Percentiles rank a stretch among this genome's conserved stretches.
phyloP scores from a whole-genome alignment of 2,888 invertebrate genomes.

The Drosophila lacicola region DNA sequence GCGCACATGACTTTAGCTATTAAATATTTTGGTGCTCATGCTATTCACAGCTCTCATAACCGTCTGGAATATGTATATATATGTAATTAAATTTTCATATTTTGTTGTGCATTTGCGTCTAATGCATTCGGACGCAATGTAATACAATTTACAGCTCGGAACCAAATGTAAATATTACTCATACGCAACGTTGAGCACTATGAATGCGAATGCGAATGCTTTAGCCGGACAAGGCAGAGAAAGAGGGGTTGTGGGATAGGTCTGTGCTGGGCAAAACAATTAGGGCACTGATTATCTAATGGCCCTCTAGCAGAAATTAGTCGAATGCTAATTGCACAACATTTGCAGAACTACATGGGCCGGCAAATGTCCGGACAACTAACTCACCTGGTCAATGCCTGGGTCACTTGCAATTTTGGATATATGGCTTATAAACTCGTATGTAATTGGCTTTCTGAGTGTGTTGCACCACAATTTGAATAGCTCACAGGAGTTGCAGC shows the following conservation, averaged over 20 bases:
- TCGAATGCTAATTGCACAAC: constrained; percentile 46
- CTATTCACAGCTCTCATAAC: constrained; percentile 22
- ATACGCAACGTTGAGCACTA: constrained; percentile 64
- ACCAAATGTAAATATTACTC: constrained; percentile 62
- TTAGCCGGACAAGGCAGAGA: background rate
- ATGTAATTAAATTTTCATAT: constrained; percentile 61
- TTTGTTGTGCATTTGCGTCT: constrained; percentile 10
- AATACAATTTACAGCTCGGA: constrained; percentile 66
- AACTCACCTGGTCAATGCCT: constrained; percentile 25
- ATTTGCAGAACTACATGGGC: constrained; percentile 22
- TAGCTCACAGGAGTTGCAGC: constrained; percentile 21
- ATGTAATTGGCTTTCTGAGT: constrained; percentile 13
- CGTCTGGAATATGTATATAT: background rate
- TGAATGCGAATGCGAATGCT: constrained; percentile 28
- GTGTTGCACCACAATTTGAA: constrained; percentile 33
- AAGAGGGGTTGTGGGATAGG: background rate
- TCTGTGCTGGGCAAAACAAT: constrained; percentile 28
- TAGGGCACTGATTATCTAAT: constrained; percentile 45
- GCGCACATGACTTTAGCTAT: constrained; percentile 52
- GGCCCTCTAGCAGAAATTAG: constrained; percentile 48
- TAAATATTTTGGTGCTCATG: constrained; percentile 43
- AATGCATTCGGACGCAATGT: constrained; percentile 40
- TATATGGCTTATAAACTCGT: background rate
- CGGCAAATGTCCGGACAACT: background rate
- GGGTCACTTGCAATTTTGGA: constrained; percentile 13